phyloP scores from a whole-genome alignment of 2,888 invertebrate species.

The Drosophila demipolita region DNA sequence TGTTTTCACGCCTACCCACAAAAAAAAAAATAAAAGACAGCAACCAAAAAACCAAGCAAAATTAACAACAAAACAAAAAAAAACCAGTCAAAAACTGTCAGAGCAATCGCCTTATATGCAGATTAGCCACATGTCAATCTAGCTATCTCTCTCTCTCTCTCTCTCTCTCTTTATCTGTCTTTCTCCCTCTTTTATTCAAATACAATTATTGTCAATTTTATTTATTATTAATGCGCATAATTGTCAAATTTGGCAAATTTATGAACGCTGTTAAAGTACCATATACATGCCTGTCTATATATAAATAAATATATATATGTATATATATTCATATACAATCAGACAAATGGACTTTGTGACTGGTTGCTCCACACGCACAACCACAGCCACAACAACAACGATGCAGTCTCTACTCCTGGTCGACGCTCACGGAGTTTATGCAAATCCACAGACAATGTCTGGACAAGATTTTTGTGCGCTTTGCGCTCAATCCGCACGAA shows the following conservation, averaged over 20 bases:
- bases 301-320: slow-evolving; percentile 12
- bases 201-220: slow-evolving; percentile 85
- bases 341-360: slow-evolving; percentile 8
- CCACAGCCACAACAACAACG: neutral
- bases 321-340: slow-evolving; percentile 11
- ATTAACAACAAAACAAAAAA: slow-evolving; percentile 21
- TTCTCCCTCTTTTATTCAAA: slow-evolving; percentile 67
- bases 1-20: slow-evolving; percentile 78
- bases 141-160: neutral
- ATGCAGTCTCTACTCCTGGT: slow-evolving; percentile 34
- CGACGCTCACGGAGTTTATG: slow-evolving; percentile 54
- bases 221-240: slow-evolving; percentile 85
- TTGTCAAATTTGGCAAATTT: slow-evolving; percentile 85
- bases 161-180: neutral
- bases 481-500: slow-evolving; percentile 78
- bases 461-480: slow-evolving; percentile 67
- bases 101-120: slow-evolving; percentile 73
- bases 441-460: slow-evolving; percentile 57
- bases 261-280: slow-evolving; percentile 66
- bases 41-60: slow-evolving; percentile 13
- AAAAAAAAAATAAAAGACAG: slow-evolving; percentile 35
- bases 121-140: slow-evolving; percentile 67
- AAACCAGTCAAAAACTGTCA: slow-evolving; percentile 55
- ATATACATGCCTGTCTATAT: slow-evolving; percentile 8
- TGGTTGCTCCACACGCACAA: slow-evolving; percentile 28